These are phyloP conservation scores for Cromileptes altivelis DNA, from an alignment of 2,113 vertebrate genomes.

Conservation along the genomic window DNA sequence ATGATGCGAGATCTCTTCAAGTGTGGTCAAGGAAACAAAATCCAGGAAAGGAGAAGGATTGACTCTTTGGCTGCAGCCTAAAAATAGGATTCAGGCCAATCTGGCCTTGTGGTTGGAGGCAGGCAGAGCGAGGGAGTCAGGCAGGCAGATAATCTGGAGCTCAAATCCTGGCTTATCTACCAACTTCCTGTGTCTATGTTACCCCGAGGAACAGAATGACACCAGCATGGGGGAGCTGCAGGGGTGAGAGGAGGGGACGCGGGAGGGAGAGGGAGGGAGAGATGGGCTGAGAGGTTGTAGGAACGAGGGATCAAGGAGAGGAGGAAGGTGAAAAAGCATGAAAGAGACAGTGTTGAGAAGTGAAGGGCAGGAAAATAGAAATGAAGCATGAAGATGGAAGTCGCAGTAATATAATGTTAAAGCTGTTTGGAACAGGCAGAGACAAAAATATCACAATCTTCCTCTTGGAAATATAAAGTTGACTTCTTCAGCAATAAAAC, in stretches of 20 bases:
- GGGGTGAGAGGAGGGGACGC: background rate
- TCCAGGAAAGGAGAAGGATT: conserved; percentile 36
- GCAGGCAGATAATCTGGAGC: conserved; percentile 82
- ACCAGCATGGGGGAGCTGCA: conserved; percentile 63
- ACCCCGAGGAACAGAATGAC: conserved; percentile 70
- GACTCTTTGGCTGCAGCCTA: conserved; percentile 62
- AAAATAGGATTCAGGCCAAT: conserved; percentile 75
- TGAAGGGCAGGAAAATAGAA: background rate
- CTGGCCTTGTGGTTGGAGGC: conserved; percentile 65
- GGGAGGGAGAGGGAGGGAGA: background rate
- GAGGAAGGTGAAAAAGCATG: conserved; percentile 11
- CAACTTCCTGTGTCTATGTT: conserved; percentile 78
- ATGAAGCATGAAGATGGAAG: background rate
- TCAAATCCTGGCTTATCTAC: conserved; percentile 83
- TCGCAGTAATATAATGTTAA: background rate
- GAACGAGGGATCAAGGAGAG: conserved; percentile 29
- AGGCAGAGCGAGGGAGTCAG: conserved; percentile 61
- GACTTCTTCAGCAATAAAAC: conserved; percentile 5
- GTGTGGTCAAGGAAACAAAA: conserved; percentile 45
- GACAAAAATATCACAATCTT: background rate
- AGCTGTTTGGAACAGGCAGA: background rate
- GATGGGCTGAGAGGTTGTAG: conserved; percentile 35
- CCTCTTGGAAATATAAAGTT: background rate
- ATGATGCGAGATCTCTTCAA: background rate
- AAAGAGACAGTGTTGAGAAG: background rate